A percentile compares a stretch with the other conserved stretches of the same genome.
Evolutionary conservation across 2,888 invertebrate genomes (phyloP).

Genomic region (Sarcophaga rosellei): DNA sequence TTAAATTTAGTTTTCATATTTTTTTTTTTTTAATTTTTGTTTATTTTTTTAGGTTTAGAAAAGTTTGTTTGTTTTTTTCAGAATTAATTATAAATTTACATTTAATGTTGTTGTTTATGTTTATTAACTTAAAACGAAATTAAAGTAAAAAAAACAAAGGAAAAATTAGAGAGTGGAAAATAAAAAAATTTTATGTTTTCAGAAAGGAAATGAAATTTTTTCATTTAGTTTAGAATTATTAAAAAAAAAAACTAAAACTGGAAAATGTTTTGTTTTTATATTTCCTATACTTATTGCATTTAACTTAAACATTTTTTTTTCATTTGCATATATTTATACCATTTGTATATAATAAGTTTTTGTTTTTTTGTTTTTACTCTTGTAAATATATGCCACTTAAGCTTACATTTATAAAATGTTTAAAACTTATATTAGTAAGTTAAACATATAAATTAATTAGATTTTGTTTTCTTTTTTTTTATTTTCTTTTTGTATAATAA

Average conservation of each 20-base stretch:
- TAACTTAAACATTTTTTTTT: slow-evolving; percentile 44
- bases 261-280: slow-evolving; percentile 57
- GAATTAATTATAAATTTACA: slow-evolving; percentile 57
- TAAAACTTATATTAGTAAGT: slow-evolving; percentile 77
- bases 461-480: slow-evolving; percentile 48
- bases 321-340: slow-evolving; percentile 55
- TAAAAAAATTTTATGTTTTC: neutral
- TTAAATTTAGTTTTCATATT: slow-evolving; percentile 22
- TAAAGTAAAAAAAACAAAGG: slow-evolving; percentile 37
- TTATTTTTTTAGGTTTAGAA: slow-evolving; percentile 34
- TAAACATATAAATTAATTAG: slow-evolving; percentile 68
- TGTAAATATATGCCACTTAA: slow-evolving; percentile 77
- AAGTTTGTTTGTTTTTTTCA: slow-evolving; percentile 12
- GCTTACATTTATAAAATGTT: slow-evolving; percentile 81
- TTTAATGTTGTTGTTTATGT: slow-evolving; percentile 1
- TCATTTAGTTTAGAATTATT: neutral
- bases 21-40: slow-evolving; percentile 47
- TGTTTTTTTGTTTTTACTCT: slow-evolving; percentile 58
- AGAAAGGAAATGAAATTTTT: neutral
- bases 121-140: slow-evolving; percentile 47
- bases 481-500: slow-evolving; percentile 39
- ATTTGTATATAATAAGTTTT: slow-evolving; percentile 52
- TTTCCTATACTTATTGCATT: slow-evolving; percentile 64
- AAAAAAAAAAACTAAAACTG: slow-evolving; percentile 48
- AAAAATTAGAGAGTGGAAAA: slow-evolving; percentile 23